phyloP scores from a whole-genome alignment of 2,888 invertebrate species.

The Philopedon plagiatum region DNA sequence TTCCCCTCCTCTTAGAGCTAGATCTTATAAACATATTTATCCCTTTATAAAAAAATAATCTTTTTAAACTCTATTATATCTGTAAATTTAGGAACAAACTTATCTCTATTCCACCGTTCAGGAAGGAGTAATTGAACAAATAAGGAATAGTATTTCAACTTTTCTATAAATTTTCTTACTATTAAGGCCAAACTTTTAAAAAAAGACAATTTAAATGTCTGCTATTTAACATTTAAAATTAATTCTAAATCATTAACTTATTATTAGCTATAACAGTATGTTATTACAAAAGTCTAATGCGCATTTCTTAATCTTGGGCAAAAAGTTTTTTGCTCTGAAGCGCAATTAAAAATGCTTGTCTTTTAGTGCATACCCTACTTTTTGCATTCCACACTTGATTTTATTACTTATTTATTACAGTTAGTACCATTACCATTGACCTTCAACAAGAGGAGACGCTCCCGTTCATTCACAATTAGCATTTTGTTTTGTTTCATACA shows the following conservation, averaged over 20 bases:
- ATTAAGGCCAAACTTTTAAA: slow-evolving; percentile 15
- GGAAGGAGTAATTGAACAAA: slow-evolving; percentile 5
- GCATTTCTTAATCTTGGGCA: no score
- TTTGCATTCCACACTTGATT: no score
- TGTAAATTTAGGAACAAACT: background rate
- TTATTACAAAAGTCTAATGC: no score
- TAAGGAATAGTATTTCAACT: slow-evolving; percentile 19
- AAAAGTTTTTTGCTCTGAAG: no score
- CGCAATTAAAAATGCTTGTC: no score
- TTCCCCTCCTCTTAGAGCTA: background rate
- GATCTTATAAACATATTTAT: background rate
- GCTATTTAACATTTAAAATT: background rate
- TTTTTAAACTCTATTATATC: background rate
- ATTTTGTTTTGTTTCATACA: no score
- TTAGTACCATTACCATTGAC: no score
- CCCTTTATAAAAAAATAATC: background rate
- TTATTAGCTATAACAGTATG: no score
- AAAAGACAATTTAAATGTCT: slow-evolving; percentile 3
- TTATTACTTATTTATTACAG: no score
- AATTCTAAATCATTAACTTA: background rate
- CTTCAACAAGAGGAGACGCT: no score
- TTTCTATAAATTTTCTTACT: slow-evolving; percentile 12
- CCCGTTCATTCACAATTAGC: no score
- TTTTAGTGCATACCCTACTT: no score
- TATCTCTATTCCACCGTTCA: slow-evolving; percentile 1